Base-by-base conservation (phyloP, 2,888 invertebrate species). In the Chloroclysta siterata region DNA sequence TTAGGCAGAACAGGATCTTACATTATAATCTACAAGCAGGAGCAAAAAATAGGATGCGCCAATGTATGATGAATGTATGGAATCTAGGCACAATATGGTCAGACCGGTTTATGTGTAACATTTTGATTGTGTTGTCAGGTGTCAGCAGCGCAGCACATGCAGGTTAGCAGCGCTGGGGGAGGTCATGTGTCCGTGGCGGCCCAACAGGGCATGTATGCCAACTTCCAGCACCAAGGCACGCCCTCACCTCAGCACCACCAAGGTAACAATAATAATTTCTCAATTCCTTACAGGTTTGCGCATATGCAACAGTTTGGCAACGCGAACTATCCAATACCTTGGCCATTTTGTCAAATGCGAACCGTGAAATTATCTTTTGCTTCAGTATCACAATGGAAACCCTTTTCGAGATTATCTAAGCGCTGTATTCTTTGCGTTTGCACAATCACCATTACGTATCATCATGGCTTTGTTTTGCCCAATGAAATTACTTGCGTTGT, bases 111-210 rank as follows among this genome's bases (percentile, higher is more conserved):
- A n/a, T 47, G 14, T 53, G 46, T 53, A 53, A 53, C 50, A 42
- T 50, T 42, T 7, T 13, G 71, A 39, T 66, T 39, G 64, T 46
- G 63, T 72, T 76, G 78, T 29, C 85, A 97, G 97, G 97, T 97
- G 75, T 97, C 97, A 2, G 96, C 97, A 74, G 97, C 97, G 36
- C 98, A 98, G 87, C 97, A 97, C 81, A 95, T 97, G 94, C 96
- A 96, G 86, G 94, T 97, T 74, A 95, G 95, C 77, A 95, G 96
- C 72, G 95, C 95, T 72, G 91, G 95, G 80, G 94, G 95, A 75
- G 95, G 95, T 52, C 90, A 89, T 66, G 96, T 97, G 55, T 96
- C 96, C 1, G 96, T 97, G 62, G 97, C 97, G n/a, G 95, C 97
- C 33, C 97, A 97, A 84, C 97, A 97, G 85, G 96, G 97, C 74